Evolutionary conservation across 2,113 vertebrate species (phyloP).

Genomic region (Meriones unguiculatus): DNA sequence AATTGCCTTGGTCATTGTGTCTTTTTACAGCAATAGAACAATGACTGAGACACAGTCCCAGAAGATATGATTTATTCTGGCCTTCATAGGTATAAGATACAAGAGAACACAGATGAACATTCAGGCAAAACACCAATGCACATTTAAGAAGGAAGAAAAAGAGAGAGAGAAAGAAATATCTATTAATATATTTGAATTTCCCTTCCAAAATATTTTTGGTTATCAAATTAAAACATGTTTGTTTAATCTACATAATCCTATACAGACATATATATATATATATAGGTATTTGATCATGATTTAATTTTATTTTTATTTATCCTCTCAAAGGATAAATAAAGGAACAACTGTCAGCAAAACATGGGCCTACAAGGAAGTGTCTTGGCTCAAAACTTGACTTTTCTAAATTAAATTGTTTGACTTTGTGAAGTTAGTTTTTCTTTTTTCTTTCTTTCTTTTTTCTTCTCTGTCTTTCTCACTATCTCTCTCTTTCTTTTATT

Average conservation of each 20-base stretch:
- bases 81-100: background rate
- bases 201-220: background rate
- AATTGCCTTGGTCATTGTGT: background rate
- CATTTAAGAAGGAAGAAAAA: background rate
- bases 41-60: background rate
- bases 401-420: background rate
- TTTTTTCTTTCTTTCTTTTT: background rate
- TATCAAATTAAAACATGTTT: background rate
- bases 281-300: background rate
- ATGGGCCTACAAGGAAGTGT: background rate
- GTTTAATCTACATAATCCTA: background rate
- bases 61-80: background rate
- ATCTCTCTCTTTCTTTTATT: background rate
- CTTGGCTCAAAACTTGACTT: background rate
- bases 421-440: background rate
- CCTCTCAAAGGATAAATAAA: background rate
- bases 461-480: too few relatives aligned
- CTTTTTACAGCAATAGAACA: background rate
- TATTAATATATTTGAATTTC: background rate
- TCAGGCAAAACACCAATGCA: background rate
- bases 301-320: slow-evolving; percentile 17
- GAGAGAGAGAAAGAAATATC: background rate
- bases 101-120: background rate
- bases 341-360: background rate
- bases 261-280: background rate